A percentile compares a stretch with the other conserved stretches of the same genome.
Evolutionary conservation across 2,113 vertebrate genomes (phyloP).

Genomic region (Chaetodon trifascialis): DNA sequence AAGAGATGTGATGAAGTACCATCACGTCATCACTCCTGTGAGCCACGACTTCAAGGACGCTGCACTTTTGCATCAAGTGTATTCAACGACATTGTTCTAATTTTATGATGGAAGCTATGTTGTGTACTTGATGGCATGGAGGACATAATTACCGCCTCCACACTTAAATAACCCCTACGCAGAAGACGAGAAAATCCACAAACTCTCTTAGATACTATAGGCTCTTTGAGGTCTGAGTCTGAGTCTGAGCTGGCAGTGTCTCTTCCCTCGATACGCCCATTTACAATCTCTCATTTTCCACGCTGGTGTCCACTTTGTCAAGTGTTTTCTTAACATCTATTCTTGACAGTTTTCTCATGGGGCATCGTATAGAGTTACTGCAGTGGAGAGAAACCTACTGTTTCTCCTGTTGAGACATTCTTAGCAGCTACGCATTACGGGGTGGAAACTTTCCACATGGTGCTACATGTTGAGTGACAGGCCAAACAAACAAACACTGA

Average conservation of each 20-base stretch:
- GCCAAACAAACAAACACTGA: slow-evolving; percentile 77
- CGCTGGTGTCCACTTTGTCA: slow-evolving; percentile 66
- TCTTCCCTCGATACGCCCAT: slow-evolving; percentile 52
- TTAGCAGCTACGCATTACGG: slow-evolving; percentile 40
- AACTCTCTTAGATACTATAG: slow-evolving; percentile 25
- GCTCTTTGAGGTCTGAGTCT: slow-evolving; percentile 49
- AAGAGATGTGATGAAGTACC: background rate
- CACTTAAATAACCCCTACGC: slow-evolving; percentile 40
- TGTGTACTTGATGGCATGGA: slow-evolving; percentile 42
- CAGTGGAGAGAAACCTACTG: slow-evolving; percentile 48
- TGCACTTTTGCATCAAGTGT: background rate
- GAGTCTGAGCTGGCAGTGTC: slow-evolving; percentile 38
- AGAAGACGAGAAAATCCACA: slow-evolving; percentile 37
- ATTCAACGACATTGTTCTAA: background rate
- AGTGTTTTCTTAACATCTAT: slow-evolving; percentile 68
- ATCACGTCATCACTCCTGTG: background rate
- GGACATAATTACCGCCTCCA: slow-evolving; percentile 31
- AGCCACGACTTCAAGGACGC: background rate
- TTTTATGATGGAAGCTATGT: slow-evolving; percentile 23
- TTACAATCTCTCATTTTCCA: slow-evolving; percentile 65
- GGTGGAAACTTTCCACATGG: slow-evolving; percentile 66
- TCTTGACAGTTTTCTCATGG: slow-evolving; percentile 61
- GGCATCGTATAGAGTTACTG: slow-evolving; percentile 53
- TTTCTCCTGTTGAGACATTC: slow-evolving; percentile 46
- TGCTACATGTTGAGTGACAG: slow-evolving; percentile 68